Percentiles rank a stretch among this genome's conserved stretches.
Conservation (phyloP, 92 coral and sea anemone species). For the Scolanthus callimorphus region DNA sequence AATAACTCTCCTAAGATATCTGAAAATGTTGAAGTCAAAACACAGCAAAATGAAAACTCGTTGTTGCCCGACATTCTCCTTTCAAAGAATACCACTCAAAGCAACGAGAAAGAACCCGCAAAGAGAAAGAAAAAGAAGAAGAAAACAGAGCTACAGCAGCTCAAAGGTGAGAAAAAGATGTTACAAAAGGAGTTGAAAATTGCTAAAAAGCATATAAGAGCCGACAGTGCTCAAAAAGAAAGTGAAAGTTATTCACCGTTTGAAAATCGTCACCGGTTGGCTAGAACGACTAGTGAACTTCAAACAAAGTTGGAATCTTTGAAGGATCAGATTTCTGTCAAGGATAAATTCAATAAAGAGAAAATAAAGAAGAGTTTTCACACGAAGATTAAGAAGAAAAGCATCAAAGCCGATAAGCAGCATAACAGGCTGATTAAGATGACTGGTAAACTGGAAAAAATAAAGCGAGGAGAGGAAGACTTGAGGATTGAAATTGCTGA, state of each 20-base stretch:
- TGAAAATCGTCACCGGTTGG: slow-evolving; percentile 78
- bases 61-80: too few species aligned
- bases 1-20: too few species aligned
- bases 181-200: slow-evolving; percentile 50
- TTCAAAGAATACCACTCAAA: too few species aligned
- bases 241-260: slow-evolving; percentile 51
- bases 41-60: too few species aligned
- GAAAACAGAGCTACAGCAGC: slow-evolving; percentile 43
- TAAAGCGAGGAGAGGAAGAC: slow-evolving; percentile 68
- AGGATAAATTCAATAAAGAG: slow-evolving; percentile 43
- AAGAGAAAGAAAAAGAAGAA: slow-evolving; percentile 31
- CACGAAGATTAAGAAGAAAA: slow-evolving; percentile 48
- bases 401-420: slow-evolving; percentile 63
- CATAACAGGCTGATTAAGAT: slow-evolving; percentile 67
- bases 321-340: slow-evolving; percentile 52
- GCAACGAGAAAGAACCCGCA: background rate
- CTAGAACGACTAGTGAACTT: slow-evolving; percentile 64
- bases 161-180: slow-evolving; percentile 55
- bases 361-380: slow-evolving; percentile 40
- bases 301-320: slow-evolving; percentile 67
- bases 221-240: slow-evolving; percentile 56
- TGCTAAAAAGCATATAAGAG: slow-evolving; percentile 48
- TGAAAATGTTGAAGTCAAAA: too few species aligned
- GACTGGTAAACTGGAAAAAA: slow-evolving; percentile 58
- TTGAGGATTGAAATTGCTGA: slow-evolving; percentile 65